Conservation (phyloP, 2,797 vertebrate species). For the Monodelphis domestica region DNA sequence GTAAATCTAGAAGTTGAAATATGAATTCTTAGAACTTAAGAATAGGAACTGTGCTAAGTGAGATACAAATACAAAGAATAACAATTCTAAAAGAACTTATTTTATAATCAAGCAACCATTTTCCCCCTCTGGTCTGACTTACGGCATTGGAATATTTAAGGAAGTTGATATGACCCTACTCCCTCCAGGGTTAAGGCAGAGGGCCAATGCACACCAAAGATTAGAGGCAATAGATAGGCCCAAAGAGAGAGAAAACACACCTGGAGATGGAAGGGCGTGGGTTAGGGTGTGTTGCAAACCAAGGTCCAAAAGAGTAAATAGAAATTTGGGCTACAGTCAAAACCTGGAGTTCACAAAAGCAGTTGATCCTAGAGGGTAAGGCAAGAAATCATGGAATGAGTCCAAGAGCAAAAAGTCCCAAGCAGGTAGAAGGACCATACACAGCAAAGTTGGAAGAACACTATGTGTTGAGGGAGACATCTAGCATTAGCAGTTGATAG, state of each 20-base stretch:
- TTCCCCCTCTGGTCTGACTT: background rate
- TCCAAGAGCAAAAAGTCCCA: background rate
- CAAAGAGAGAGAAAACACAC: background rate
- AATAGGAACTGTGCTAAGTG: background rate
- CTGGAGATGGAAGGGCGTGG: background rate
- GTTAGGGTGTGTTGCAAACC: background rate
- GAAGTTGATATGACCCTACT: background rate
- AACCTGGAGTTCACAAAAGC: background rate
- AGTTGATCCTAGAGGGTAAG: background rate
- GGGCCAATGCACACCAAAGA: background rate
- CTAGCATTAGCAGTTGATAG: background rate
- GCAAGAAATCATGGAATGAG: background rate
- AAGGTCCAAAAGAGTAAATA: background rate
- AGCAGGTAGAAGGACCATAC: background rate
- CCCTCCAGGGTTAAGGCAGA: background rate
- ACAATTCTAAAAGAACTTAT: background rate
- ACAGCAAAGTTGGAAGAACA: background rate
- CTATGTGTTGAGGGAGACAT: background rate
- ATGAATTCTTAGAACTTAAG: background rate
- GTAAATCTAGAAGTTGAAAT: background rate
- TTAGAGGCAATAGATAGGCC: background rate
- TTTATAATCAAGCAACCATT: background rate
- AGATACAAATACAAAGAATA: background rate
- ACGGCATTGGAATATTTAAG: background rate
- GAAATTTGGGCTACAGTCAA: background rate